Percentiles rank a stretch among this genome's conserved stretches.
Evolutionary conservation across 2,797 vertebrate genomes (phyloP).

Genomic region (Chlorospingus flavigularis): DNA sequence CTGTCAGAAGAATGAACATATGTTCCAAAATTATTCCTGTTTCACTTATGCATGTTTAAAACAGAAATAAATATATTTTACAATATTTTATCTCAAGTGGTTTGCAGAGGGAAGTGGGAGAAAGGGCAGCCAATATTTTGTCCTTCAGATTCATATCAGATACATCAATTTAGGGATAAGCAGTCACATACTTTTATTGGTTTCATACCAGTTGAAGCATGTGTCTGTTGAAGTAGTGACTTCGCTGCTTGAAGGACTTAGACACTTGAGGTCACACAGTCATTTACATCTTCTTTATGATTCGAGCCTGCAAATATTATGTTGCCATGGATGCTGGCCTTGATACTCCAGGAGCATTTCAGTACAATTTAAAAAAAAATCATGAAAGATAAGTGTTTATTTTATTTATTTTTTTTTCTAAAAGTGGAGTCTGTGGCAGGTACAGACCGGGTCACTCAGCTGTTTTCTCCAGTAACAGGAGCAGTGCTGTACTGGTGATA

Average conservation of each 20-base stretch:
- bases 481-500: neutral
- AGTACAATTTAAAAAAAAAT: neutral
- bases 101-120: neutral
- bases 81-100: neutral
- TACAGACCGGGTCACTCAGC: neutral
- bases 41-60: neutral
- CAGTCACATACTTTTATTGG: neutral
- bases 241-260: neutral
- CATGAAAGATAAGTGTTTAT: neutral
- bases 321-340: slow-evolving; percentile 29
- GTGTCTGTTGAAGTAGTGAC: neutral
- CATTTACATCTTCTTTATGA: neutral
- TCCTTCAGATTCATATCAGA: neutral
- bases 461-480: neutral
- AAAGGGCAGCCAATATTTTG: neutral
- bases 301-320: slow-evolving; percentile 42
- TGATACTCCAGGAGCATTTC: neutral
- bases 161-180: neutral
- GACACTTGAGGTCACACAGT: neutral
- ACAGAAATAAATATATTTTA: neutral
- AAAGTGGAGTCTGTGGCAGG: neutral
- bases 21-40: neutral
- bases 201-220: neutral
- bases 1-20: neutral
- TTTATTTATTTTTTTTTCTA: neutral